phyloP scores from a whole-genome alignment of 2,888 invertebrate species.

The Rhimphoctona megacephalus region DNA sequence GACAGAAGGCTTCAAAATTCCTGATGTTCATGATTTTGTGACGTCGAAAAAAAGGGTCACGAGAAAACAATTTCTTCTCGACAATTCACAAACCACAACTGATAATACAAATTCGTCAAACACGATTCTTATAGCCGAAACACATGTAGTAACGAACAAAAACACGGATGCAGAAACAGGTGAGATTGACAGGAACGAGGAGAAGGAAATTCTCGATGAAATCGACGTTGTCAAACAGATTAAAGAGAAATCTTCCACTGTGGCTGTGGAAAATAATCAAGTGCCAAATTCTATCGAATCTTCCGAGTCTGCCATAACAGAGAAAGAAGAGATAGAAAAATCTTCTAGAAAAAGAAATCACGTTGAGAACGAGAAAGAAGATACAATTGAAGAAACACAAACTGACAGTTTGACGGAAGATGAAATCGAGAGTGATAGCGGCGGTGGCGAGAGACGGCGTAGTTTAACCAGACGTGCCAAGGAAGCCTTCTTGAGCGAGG shows the following conservation, averaged over 20 bases:
- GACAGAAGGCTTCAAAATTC: constrained; percentile 76
- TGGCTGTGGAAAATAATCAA: background rate
- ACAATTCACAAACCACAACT: constrained; percentile 61
- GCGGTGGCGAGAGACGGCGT: constrained; percentile 43
- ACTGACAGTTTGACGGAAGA: constrained; percentile 66
- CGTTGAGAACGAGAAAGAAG: constrained; percentile 2
- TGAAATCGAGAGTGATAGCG: constrained; percentile 52
- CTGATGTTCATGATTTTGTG: constrained; percentile 73
- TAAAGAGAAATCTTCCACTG: background rate
- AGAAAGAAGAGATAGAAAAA: background rate
- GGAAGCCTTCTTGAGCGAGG: constrained; percentile 63
- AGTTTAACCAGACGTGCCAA: constrained; percentile 61
- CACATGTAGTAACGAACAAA: background rate
- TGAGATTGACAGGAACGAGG: background rate
- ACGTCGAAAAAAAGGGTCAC: constrained; percentile 72
- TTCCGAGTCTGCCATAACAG: background rate
- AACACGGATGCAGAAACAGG: background rate
- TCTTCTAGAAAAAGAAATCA: constrained; percentile 24
- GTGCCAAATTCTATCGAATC: background rate
- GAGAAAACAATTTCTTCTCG: constrained; percentile 71
- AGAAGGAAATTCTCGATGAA: background rate
- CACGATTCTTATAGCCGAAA: background rate
- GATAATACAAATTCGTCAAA: background rate
- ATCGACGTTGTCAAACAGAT: background rate
- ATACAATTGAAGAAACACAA: constrained; percentile 46